phyloP scores from a whole-genome alignment of 1,140 invertebrate genomes.

The Meloidogyne floridensis region DNA sequence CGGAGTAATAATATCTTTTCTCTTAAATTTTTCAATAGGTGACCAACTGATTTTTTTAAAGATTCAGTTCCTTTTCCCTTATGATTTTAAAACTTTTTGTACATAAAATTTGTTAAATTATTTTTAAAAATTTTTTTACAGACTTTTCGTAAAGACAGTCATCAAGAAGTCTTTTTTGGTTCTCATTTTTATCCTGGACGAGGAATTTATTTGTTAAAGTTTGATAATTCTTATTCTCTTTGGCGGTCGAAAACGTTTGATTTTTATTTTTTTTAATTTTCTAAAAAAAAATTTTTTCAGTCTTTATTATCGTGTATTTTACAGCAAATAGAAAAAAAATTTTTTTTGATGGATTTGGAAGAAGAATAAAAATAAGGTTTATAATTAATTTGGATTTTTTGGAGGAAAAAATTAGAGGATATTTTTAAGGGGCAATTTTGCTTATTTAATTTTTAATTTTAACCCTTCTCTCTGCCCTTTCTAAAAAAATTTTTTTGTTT shows the following conservation, averaged over 20 bases:
- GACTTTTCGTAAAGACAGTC: slow-evolving; percentile 85
- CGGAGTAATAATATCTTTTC: too few species aligned
- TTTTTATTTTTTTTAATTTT: neutral
- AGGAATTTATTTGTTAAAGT: slow-evolving; percentile 95
- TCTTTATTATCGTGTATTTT: slow-evolving; percentile 96
- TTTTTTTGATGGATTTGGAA: neutral
- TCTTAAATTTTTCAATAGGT: too few species aligned
- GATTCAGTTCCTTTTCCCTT: too few species aligned
- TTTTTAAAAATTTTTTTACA: neutral
- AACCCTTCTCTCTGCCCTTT: neutral
- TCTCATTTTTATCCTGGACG: slow-evolving; percentile 90
- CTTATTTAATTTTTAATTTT: neutral
- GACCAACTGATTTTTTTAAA: too few species aligned
- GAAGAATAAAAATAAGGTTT: neutral
- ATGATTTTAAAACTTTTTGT: too few species aligned
- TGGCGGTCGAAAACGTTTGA: slow-evolving; percentile 92
- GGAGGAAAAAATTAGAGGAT: neutral
- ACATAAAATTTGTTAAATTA: neutral
- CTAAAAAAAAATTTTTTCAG: neutral
- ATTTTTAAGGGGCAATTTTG: neutral
- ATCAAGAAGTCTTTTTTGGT: slow-evolving; percentile 82
- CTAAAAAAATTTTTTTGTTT: too few species aligned
- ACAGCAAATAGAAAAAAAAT: slow-evolving; percentile 72
- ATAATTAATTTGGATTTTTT: neutral
- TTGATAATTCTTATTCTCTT: slow-evolving; percentile 97